Evolutionary conservation across 2,113 vertebrate species (phyloP).

Genomic region (Ia io): DNA sequence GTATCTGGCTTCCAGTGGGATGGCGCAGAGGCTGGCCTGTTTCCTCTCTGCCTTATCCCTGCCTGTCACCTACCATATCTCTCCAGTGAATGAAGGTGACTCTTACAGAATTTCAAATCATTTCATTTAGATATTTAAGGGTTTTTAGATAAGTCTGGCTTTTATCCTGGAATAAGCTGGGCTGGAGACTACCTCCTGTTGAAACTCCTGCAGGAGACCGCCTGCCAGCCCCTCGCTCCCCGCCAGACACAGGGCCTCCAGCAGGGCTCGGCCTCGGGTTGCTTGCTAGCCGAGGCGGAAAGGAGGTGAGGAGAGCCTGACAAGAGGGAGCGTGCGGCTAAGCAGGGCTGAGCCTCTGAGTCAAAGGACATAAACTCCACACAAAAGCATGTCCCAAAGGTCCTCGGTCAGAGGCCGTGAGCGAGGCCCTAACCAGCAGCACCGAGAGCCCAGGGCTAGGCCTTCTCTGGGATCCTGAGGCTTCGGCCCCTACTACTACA

Average conservation of each 20-base stretch:
- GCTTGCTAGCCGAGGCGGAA: not conserved
- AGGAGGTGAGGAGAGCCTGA: not conserved
- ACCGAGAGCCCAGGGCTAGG: not conserved
- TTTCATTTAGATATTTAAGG: not conserved
- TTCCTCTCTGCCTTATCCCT: not conserved
- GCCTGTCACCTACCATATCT: too few relatives aligned
- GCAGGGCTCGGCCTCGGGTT: not conserved
- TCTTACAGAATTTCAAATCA: not conserved
- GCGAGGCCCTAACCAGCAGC: not conserved
- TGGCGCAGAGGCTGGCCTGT: not conserved
- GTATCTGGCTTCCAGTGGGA: not conserved
- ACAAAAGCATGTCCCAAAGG: not conserved
- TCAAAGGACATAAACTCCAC: not conserved
- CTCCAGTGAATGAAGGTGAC: not conserved
- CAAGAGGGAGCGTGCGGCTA: too few relatives aligned
- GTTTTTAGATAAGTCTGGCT: not conserved
- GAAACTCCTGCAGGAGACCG: not conserved
- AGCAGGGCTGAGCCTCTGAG: not conserved
- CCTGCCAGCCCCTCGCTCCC: too few relatives aligned
- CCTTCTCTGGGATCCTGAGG: not conserved
- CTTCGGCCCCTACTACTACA: not conserved
- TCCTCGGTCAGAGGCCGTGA: not conserved
- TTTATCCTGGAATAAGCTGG: not conserved
- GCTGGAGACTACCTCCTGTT: not conserved
- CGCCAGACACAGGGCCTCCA: too few relatives aligned